A percentile compares a stretch with the other conserved stretches of the same genome.
phyloP scores from a whole-genome alignment of 2,113 vertebrate species.

The Tricholaema leucomelas region DNA sequence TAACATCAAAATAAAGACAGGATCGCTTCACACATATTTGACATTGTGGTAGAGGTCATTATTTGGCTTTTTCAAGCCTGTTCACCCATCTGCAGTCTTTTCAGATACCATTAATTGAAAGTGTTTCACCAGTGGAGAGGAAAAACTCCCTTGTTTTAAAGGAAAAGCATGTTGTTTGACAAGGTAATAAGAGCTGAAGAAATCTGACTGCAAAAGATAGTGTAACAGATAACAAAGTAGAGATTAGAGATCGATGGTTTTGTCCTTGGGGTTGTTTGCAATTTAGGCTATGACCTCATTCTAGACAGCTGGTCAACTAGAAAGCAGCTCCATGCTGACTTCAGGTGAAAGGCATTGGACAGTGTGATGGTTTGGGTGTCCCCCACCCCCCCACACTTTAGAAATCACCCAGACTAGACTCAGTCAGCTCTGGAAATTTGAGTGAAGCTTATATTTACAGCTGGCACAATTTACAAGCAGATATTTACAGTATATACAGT shows the following conservation, averaged over 20 bases:
- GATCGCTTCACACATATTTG: not conserved
- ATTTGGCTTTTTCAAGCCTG: slow-evolving; percentile 21
- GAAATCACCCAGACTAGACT: too few species aligned
- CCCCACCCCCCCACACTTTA: too few species aligned
- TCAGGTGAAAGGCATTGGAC: not conserved
- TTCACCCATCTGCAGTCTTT: slow-evolving; percentile 28
- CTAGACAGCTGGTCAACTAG: not conserved
- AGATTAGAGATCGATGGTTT: not conserved
- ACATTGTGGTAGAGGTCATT: not conserved
- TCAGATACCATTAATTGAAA: not conserved
- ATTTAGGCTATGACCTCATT: not conserved
- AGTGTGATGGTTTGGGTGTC: too few species aligned
- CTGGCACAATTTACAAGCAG: too few species aligned
- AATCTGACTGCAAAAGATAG: not conserved
- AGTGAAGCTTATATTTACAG: too few species aligned
- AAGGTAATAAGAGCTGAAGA: not conserved
- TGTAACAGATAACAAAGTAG: not conserved
- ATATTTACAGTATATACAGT: too few species aligned
- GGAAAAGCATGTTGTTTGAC: not conserved
- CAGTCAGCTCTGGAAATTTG: too few species aligned
- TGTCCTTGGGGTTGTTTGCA: not conserved
- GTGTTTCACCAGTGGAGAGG: not conserved
- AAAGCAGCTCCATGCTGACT: not conserved
- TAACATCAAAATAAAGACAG: not conserved
- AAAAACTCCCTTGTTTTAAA: not conserved